A percentile compares a stretch with the other conserved stretches of the same genome.
These are phyloP conservation scores for Gastrophryne carolinensis DNA, from an alignment of 2,797 vertebrate genomes.

Conservation along the genomic window DNA sequence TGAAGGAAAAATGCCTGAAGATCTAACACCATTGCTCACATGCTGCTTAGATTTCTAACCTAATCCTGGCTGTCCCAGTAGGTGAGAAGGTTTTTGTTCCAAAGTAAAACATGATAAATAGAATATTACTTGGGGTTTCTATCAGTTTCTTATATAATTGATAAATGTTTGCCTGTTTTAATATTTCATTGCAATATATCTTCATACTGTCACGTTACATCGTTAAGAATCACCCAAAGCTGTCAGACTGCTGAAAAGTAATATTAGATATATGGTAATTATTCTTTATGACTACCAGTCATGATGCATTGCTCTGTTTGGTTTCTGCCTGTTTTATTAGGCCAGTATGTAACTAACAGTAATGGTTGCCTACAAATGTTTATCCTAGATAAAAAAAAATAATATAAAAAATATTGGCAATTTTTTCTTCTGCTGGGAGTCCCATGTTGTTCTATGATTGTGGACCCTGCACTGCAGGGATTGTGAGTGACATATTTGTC, in stretches of 20 bases:
- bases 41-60: neutral
- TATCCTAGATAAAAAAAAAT: too few relatives aligned
- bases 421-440: too few relatives aligned
- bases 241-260: conserved; percentile 17
- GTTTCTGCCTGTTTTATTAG: too few relatives aligned
- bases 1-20: neutral
- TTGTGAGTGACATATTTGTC: too few relatives aligned
- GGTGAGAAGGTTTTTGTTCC: neutral
- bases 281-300: neutral
- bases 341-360: too few relatives aligned
- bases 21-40: neutral
- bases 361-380: too few relatives aligned
- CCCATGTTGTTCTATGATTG: too few relatives aligned
- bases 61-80: neutral
- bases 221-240: conserved; percentile 25
- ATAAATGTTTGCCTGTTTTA: conserved; percentile 4
- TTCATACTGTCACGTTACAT: conserved; percentile 6
- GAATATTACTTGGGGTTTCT: neutral
- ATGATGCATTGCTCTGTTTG: neutral
- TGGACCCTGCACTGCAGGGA: too few relatives aligned
- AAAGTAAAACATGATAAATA: conserved; percentile 17
- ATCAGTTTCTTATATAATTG: conserved; percentile 28
- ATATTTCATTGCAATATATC: conserved; percentile 28
- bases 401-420: too few relatives aligned
- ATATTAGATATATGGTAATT: conserved; percentile 4